phyloP scores from a whole-genome alignment of 2,888 invertebrate genomes.

The Tipula helvola region DNA sequence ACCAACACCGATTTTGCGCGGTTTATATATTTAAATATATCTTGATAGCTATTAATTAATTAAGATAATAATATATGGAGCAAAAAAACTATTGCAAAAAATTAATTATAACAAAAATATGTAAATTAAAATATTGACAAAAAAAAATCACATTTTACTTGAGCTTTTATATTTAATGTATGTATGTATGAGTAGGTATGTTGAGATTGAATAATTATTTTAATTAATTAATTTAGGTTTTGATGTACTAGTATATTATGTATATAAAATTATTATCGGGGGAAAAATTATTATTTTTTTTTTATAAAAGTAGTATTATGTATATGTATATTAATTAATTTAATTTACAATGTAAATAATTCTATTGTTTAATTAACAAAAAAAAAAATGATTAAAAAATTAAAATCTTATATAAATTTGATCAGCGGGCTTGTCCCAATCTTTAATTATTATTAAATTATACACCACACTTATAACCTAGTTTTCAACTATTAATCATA shows the following conservation, averaged over 20 bases:
- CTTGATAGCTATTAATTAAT: background rate
- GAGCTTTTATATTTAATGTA: conserved; percentile 8
- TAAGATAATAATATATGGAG: background rate
- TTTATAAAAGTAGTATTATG: background rate
- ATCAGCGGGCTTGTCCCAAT: background rate
- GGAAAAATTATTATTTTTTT: background rate
- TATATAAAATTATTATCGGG: background rate
- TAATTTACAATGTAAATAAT: conserved; percentile 4
- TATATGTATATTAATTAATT: background rate
- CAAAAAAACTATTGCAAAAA: background rate
- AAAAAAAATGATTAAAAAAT: background rate
- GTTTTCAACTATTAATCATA: conserved; percentile 19
- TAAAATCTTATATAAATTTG: background rate
- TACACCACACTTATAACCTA: background rate
- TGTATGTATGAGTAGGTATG: background rate
- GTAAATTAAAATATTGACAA: background rate
- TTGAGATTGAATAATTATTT: background rate
- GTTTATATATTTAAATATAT: background rate
- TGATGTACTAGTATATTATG: background rate
- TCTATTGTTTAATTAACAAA: background rate
- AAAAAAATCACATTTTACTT: conserved; percentile 9
- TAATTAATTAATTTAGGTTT: background rate
- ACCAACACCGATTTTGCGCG: background rate
- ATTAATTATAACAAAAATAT: background rate
- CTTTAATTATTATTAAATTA: background rate